phyloP scores from a whole-genome alignment of 2,113 vertebrate genomes.

The Canis aureus region DNA sequence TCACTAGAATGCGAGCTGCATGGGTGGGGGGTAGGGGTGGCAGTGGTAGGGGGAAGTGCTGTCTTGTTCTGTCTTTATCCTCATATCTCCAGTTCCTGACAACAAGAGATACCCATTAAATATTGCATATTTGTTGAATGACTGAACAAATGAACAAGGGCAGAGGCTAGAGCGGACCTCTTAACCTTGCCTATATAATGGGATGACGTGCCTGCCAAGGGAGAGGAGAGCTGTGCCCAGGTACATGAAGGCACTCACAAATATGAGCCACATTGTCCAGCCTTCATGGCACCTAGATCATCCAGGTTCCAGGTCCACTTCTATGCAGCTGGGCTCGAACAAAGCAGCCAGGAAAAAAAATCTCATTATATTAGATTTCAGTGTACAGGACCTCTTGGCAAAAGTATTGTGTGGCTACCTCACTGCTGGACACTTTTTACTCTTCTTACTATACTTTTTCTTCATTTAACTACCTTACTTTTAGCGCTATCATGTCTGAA shows the following conservation, averaged over 20 bases:
- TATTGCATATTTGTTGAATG: not conserved
- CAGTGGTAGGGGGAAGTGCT: not conserved
- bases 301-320: not conserved
- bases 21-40: too few species aligned
- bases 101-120: not conserved
- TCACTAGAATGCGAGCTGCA: not conserved
- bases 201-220: not conserved
- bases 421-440: not conserved
- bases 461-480: not conserved
- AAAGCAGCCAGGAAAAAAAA: slow-evolving; percentile 5
- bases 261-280: not conserved
- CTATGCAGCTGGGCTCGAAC: not conserved
- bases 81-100: not conserved
- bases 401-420: not conserved
- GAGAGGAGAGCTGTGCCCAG: not conserved
- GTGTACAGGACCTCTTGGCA: not conserved
- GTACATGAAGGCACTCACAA: not conserved
- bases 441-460: not conserved
- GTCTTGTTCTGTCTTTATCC: slow-evolving; percentile 34
- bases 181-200: not conserved
- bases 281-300: not conserved
- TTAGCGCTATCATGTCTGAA: slow-evolving; percentile 10
- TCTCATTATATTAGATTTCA: not conserved
- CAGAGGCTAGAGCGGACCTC: not conserved
- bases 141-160: not conserved